Evolutionary conservation across 2,113 vertebrate genomes (phyloP), one percentile per base, ranked within the genome.

Genomic region (Prionailurus viverrinus): DNA sequence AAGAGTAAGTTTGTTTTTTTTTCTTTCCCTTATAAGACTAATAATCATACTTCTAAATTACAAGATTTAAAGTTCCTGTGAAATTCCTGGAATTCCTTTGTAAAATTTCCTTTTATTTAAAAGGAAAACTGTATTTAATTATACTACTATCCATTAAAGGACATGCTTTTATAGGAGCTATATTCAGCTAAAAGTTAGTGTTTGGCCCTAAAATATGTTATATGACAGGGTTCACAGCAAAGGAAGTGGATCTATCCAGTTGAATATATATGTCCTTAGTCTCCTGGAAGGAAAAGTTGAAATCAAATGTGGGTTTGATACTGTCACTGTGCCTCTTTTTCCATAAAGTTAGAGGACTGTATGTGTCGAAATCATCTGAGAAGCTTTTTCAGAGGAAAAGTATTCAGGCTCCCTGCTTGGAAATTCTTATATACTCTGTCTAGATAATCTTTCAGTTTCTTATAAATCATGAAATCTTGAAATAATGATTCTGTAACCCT

Each of bases 41-140:
- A 89, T 84, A 85, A 65, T 97, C 45, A 93, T 53, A 79, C 27
- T 69, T 94, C 71, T 39, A 19, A 94, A 68, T 80, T 87, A 82
- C 7, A 76, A n/a, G 53, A 61, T 83, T 71, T 69, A 68, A 94
- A 93, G 2, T 78, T 65, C 31, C 27, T 86, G 1, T 65, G 61
- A 87, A 96, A 93, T 71, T n/a, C 16, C 51, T 66, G 5, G 45
- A 97, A 76, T 87, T 97, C 78, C 18, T 78, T 81, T 84, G 16
- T 74, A 89, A 85, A n/a, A 63, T 63, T 94, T 92, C 29, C 33
- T 85, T 94, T 89, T n/a, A 86, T 87, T 96, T 89, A 69, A 87
- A 93, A 83, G 88, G 58, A 80, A 94, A 91, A 85, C 4, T 83
- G 1, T 74, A 33, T 61, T 74, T 74, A 45, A 76, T 81, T 61